Evolutionary conservation across 2,888 invertebrate species (phyloP).

Genomic region (Piscicola geometra): DNA sequence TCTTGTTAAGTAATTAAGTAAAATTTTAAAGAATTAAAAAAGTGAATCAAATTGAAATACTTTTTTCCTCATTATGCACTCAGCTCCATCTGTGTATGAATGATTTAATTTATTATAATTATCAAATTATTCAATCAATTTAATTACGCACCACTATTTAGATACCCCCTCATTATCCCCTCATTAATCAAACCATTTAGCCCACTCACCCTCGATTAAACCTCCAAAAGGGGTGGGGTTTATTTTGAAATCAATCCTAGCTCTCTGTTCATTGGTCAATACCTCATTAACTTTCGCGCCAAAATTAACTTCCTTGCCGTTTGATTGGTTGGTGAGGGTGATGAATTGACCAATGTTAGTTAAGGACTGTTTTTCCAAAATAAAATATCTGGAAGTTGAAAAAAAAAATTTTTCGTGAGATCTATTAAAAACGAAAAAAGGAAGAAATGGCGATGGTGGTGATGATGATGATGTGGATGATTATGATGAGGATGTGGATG

Average conservation of each 20-base stretch:
- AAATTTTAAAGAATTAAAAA: too few relatives aligned
- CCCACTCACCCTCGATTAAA: not conserved
- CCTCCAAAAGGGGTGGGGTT: not conserved
- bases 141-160: too few relatives aligned
- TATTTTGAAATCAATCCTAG: not conserved
- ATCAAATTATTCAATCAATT: not conserved
- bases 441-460: too few relatives aligned
- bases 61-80: not conserved
- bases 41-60: too few relatives aligned
- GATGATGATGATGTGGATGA: too few relatives aligned
- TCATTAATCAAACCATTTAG: not conserved
- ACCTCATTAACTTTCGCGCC: not conserved
- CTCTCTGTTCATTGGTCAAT: not conserved
- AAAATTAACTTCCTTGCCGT: not conserved
- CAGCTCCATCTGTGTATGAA: not conserved
- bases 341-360: conserved; percentile 7
- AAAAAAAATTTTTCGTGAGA: too few relatives aligned
- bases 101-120: not conserved
- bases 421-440: too few relatives aligned
- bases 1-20: too few relatives aligned
- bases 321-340: not conserved
- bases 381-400: conserved; percentile 4
- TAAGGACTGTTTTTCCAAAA: not conserved
- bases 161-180: too few relatives aligned
- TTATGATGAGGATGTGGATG: too few relatives aligned